These are phyloP conservation scores for Crocuta crocuta DNA, from an alignment of 2,113 vertebrate genomes.

Conservation along the genomic window DNA sequence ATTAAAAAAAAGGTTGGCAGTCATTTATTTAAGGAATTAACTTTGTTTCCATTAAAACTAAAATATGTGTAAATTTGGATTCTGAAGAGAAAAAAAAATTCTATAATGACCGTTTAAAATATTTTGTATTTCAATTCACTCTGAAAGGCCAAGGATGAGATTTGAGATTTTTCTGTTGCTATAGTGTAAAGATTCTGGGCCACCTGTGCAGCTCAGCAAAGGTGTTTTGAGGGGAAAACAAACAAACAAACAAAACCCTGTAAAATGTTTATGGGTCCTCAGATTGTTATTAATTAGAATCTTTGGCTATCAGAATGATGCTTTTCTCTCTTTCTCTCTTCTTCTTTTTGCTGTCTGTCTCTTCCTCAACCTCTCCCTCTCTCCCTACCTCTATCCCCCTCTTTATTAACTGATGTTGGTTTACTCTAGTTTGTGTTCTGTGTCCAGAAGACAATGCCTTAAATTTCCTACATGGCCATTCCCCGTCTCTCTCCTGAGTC, in stretches of 20 bases:
- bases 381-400: background rate
- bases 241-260: background rate
- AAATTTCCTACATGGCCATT: background rate
- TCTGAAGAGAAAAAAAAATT: background rate
- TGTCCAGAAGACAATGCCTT: background rate
- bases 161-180: background rate
- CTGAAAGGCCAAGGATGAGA: background rate
- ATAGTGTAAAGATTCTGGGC: background rate
- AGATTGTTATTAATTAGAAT: background rate
- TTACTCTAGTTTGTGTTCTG: background rate
- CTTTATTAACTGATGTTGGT: background rate
- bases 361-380: background rate
- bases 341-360: background rate
- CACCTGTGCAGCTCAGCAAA: background rate
- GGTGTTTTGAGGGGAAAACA: background rate
- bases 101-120: background rate
- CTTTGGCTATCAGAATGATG: background rate
- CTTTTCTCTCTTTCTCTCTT: background rate
- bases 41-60: background rate
- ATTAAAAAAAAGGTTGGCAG: background rate
- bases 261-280: background rate
- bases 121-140: background rate
- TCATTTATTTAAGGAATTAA: background rate
- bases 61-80: background rate
- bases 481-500: background rate